Conservation (phyloP, 2,888 invertebrate species). For the Balanococcus diminutus region DNA sequence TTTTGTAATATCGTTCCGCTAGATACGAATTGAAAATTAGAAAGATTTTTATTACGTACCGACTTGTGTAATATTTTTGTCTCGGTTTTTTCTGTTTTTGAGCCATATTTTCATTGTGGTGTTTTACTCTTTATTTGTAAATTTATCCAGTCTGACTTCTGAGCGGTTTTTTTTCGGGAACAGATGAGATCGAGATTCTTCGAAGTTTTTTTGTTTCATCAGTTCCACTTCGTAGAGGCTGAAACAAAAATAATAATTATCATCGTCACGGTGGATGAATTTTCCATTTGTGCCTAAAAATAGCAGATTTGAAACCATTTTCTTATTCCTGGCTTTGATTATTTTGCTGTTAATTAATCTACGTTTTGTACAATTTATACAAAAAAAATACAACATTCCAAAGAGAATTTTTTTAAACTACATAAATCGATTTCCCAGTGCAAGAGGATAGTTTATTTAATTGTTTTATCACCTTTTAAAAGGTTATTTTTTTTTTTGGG, state of each 20-base stretch:
- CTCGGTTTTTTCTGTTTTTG: not conserved
- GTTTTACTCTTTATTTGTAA: not conserved
- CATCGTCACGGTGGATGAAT: not conserved
- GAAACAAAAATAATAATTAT: not conserved
- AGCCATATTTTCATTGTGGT: not conserved
- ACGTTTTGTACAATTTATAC: too few relatives aligned
- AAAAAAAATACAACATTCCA: too few relatives aligned
- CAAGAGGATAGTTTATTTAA: too few relatives aligned
- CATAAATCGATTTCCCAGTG: too few relatives aligned
- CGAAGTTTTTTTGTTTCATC: not conserved
- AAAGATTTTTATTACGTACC: not conserved
- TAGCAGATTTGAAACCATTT: not conserved
- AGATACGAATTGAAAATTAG: not conserved
- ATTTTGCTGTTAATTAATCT: not conserved
- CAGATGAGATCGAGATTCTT: not conserved
- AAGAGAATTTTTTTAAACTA: too few relatives aligned
- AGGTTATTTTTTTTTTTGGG: too few relatives aligned
- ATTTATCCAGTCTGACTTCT: not conserved
- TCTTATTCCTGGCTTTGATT: not conserved
- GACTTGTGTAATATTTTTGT: not conserved
- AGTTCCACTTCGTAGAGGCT: not conserved
- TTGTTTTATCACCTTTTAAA: too few relatives aligned
- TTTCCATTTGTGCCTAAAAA: not conserved
- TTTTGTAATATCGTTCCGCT: not conserved
- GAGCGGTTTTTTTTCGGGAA: too few relatives aligned